Evolutionary conservation across 2,888 invertebrate genomes (phyloP).

Genomic region (Mimas tiliae): DNA sequence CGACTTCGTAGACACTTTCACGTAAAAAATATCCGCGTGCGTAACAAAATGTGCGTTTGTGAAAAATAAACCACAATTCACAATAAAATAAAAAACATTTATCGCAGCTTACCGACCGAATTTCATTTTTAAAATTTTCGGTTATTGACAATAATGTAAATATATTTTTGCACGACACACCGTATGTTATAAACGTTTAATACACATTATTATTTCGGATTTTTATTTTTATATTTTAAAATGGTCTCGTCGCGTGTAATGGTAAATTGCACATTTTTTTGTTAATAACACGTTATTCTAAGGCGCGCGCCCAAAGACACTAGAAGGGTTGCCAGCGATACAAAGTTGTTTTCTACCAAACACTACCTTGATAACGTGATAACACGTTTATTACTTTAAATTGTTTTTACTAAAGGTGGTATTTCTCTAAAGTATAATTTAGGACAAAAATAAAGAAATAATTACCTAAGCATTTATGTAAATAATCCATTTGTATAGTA

Average conservation of each 20-base stretch:
- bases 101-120: slow-evolving; percentile 38
- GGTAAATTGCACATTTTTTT: slow-evolving; percentile 60
- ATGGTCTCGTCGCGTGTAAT: slow-evolving; percentile 54
- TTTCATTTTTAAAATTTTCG: slow-evolving; percentile 37
- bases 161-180: slow-evolving; percentile 50
- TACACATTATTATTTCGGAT: slow-evolving; percentile 58
- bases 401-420: no score
- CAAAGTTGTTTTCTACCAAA: slow-evolving; percentile 12
- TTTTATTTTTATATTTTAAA: slow-evolving; percentile 56
- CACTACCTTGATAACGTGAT: not conserved
- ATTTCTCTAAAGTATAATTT: no score
- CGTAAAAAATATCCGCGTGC: slow-evolving; percentile 23
- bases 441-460: no score
- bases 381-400: not conserved
- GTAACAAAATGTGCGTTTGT: not conserved
- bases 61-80: slow-evolving; percentile 1
- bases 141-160: slow-evolving; percentile 43
- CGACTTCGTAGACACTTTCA: slow-evolving; percentile 25
- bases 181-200: slow-evolving; percentile 70
- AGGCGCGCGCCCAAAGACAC: slow-evolving; percentile 64
- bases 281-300: slow-evolving; percentile 51
- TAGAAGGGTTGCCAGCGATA: slow-evolving; percentile 54
- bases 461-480: no score
- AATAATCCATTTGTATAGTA: no score
- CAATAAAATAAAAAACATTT: slow-evolving; percentile 16